Base-by-base conservation (phyloP, 92 coral and sea anemone genomes). In the Palythoa grandiflora region DNA sequence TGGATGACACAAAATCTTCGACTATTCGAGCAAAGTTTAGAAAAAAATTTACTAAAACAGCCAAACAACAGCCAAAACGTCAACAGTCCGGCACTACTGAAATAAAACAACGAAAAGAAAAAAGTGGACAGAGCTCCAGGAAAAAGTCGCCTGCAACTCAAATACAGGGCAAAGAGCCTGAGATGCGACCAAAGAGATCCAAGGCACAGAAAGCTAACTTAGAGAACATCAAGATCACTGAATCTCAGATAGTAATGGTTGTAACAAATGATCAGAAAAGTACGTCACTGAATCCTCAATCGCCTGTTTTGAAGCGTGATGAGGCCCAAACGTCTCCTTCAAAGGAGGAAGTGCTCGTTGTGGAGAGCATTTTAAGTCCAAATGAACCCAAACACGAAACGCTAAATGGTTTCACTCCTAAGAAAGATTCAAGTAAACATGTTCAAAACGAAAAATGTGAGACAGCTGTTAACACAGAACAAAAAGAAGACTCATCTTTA, bases 201-300 rank as follows among this genome's bases (percentile, higher is more conserved):
- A 81, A 81, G 44, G 13, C 60, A 28, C 44, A 51, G 44, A 65
- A 81, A 81, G 38, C 63, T 9, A 66, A 9, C 35, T 28, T 66
- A 1, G 86, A 81, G 86, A 81, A 47, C 9, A 81, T 81, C 38
- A 81, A 21, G 86, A 81, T 81, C 21, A 81, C 86, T 2, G 75
- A 81, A 51, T 81, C 86, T 10, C 47, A 68, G 48, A 81, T 81
- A 20, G 86, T 81, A 11, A 68, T 81, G 86, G 75, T 81, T 21
- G 76, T 81, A 2, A 81, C 86, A 60, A 81, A 81, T 28, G 75
- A 81, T 65, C 86, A 68, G 59, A 66, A 81, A 5, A 81, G 75
- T 44, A 48, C 17, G 11, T 81, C 86, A 2, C 86, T 61, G 20
- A 81, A 47, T 47, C 19, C 63, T 20, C 48, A 81, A 48, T 12